A percentile compares a stretch with the other conserved stretches of the same genome.
Evolutionary conservation across 2,113 vertebrate genomes (phyloP).

Genomic region (Sporophila hypoxantha): DNA sequence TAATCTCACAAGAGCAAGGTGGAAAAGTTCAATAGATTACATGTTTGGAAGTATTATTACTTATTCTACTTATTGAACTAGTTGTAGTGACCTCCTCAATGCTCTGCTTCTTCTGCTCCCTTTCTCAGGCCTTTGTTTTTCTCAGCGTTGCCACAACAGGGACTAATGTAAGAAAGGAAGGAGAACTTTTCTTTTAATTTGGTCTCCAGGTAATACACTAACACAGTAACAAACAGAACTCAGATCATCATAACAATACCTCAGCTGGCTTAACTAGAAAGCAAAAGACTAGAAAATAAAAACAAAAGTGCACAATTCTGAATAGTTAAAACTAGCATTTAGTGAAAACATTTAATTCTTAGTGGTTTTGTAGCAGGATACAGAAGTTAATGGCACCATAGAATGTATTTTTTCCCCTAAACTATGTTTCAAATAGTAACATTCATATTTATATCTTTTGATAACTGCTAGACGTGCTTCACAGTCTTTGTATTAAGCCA

Average conservation of each 20-base stretch:
- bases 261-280: neutral
- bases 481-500: neutral
- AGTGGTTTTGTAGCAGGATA: neutral
- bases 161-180: neutral
- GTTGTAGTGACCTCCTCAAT: neutral
- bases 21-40: neutral
- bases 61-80: neutral
- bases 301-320: neutral
- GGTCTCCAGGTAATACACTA: neutral
- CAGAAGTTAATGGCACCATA: neutral
- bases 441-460: neutral
- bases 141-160: neutral
- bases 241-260: neutral
- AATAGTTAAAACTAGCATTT: neutral
- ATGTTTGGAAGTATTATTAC: neutral
- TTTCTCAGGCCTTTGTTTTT: neutral
- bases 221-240: neutral
- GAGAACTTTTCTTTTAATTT: neutral
- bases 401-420: neutral
- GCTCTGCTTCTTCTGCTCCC: neutral
- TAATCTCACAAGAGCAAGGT: neutral
- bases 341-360: neutral
- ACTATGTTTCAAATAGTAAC: neutral
- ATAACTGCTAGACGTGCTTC: neutral
- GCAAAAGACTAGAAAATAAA: neutral